Conservation (phyloP, 2,113 vertebrate species). For the Narcine bancroftii region DNA sequence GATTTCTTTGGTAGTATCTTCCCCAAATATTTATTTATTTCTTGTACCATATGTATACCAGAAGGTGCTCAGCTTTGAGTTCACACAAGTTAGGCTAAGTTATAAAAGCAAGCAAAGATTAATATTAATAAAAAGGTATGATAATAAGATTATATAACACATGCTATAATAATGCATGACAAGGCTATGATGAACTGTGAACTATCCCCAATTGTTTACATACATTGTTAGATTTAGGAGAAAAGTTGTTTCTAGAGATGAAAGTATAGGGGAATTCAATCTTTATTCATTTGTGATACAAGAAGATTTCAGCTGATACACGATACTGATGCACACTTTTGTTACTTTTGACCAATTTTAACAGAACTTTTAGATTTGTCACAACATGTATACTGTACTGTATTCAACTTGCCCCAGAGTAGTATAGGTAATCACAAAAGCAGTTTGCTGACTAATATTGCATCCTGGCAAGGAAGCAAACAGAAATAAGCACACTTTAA, state of each 20-base stretch:
- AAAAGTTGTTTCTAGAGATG: not conserved
- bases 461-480: not conserved
- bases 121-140: not conserved
- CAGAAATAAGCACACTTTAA: not conserved
- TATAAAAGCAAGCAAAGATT: constrained; percentile 4
- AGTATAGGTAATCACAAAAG: constrained; percentile 1
- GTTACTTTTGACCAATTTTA: constrained; percentile 2
- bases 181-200: not conserved
- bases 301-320: constrained; percentile 10
- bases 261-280: not conserved
- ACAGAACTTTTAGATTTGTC: not conserved
- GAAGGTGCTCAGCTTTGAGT: not conserved
- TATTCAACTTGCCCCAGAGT: not conserved
- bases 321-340: not conserved
- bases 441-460: not conserved
- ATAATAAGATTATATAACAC: not conserved
- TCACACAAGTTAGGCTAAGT: not conserved
- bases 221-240: not conserved
- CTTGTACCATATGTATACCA: not conserved
- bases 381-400: constrained; percentile 7
- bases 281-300: not conserved
- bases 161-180: not conserved
- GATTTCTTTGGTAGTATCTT: not conserved
- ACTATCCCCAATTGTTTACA: not conserved
- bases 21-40: constrained; percentile 4